Evolutionary conservation across 1,140 invertebrate genomes (phyloP).

Genomic region (Hylyphantes graminicola): DNA sequence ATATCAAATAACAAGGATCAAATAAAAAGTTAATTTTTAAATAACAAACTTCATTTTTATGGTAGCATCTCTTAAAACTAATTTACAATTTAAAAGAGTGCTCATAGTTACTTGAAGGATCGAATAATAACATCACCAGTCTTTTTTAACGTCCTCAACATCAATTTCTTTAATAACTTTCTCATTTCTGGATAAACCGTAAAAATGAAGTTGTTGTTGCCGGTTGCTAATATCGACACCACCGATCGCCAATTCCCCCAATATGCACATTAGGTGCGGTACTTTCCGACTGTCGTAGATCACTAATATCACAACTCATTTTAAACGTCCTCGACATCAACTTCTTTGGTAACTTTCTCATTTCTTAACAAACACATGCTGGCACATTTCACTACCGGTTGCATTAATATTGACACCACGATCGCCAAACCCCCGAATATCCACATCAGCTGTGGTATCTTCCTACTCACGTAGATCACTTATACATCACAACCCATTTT

Average conservation of each 20-base stretch:
- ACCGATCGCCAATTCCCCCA: constrained; percentile 23
- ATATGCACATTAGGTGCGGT: not conserved
- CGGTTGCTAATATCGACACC: constrained; percentile 2
- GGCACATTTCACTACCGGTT: not conserved
- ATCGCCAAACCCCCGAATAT: constrained; percentile 20
- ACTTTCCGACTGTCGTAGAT: constrained; percentile 1
- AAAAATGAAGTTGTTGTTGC: not conserved
- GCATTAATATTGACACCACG: not conserved
- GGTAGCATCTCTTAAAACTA: too few relatives aligned
- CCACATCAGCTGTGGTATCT: not conserved
- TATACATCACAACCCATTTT: not conserved
- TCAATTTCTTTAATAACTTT: not conserved
- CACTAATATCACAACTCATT: not conserved
- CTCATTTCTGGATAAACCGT: not conserved
- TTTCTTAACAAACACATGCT: not conserved
- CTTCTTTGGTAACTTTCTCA: not conserved
- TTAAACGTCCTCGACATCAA: too few relatives aligned
- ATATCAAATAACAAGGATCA: too few relatives aligned
- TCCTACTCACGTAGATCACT: constrained; percentile 10
- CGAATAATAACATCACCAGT: not conserved
- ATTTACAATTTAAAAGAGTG: too few relatives aligned
- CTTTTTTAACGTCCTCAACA: too few relatives aligned
- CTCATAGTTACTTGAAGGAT: too few relatives aligned
- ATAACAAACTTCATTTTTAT: too few relatives aligned
- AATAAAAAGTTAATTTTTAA: too few relatives aligned